Conservation (phyloP, 2,113 vertebrate genomes). For the Cygnus atratus region DNA sequence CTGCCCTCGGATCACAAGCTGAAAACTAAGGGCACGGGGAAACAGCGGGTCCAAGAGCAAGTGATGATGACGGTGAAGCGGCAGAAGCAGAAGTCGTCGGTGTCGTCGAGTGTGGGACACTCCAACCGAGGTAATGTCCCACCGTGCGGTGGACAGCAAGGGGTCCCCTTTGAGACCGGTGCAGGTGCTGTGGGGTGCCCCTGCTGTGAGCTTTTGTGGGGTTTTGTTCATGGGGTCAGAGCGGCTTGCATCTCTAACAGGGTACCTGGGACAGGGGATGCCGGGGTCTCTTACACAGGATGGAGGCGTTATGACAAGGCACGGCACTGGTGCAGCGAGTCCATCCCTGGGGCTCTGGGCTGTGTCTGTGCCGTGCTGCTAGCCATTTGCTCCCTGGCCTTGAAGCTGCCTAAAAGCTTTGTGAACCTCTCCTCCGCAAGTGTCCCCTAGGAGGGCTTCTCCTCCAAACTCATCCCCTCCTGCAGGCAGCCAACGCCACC, state of each 20-base stretch:
- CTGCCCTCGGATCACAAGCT: constrained; percentile 80
- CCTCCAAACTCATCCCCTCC: not conserved
- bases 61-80: constrained; percentile 82
- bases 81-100: constrained; percentile 78
- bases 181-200: not conserved
- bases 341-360: not conserved
- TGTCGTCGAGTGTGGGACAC: constrained; percentile 73
- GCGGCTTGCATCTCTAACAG: rapidly evolving
- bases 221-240: not conserved
- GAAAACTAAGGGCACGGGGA: constrained; percentile 77
- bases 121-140: constrained; percentile 77
- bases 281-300: not conserved
- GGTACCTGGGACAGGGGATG: not conserved
- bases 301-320: not conserved
- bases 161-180: not conserved
- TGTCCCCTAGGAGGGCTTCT: not conserved
- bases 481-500: not conserved
- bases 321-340: not conserved
- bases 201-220: not conserved
- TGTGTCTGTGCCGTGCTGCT: not conserved
- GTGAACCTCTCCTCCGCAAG: not conserved
- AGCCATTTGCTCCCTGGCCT: not conserved
- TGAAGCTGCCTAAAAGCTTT: not conserved
- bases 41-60: constrained; percentile 81
- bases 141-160: rapidly evolving